Evolutionary conservation across 2,797 vertebrate genomes (phyloP).

Genomic region (Lerista edwardsae): DNA sequence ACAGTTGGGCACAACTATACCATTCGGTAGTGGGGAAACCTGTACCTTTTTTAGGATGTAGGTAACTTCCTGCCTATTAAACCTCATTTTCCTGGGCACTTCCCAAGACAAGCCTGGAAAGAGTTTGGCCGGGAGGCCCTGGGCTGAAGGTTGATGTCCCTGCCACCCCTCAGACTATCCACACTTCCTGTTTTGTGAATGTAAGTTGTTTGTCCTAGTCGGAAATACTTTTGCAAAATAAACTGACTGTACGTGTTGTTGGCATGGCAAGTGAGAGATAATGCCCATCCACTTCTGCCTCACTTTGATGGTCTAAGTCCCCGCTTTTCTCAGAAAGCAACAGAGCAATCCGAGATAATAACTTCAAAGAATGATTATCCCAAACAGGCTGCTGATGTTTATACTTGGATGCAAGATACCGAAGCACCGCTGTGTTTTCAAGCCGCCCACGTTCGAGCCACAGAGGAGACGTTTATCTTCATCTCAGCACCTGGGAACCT

Average conservation of each 20-base stretch:
- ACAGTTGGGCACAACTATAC: no score
- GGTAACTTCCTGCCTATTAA: no score
- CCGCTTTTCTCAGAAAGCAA: slow-evolving; percentile 42
- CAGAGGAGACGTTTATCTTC: slow-evolving; percentile 46
- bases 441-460: slow-evolving; percentile 39
- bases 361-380: slow-evolving; percentile 48
- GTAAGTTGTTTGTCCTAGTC: slow-evolving; percentile 27
- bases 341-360: slow-evolving; percentile 37
- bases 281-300: slow-evolving; percentile 33
- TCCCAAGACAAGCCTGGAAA: no score
- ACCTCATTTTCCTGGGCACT: no score
- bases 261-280: slow-evolving; percentile 48
- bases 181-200: background rate
- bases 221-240: slow-evolving; percentile 49
- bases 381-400: slow-evolving; percentile 53
- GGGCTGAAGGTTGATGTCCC: no score
- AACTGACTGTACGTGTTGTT: slow-evolving; percentile 26
- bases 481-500: slow-evolving; percentile 51
- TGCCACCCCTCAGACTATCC: no score
- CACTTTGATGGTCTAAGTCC: slow-evolving; percentile 46
- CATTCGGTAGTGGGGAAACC: no score
- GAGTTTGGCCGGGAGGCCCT: no score
- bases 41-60: no score
- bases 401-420: slow-evolving; percentile 29
- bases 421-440: slow-evolving; percentile 45